Percentiles rank a stretch among this genome's conserved stretches.
Conservation (phyloP, 2,113 vertebrate species). For the Sinocyclocheilus grahami region DNA sequence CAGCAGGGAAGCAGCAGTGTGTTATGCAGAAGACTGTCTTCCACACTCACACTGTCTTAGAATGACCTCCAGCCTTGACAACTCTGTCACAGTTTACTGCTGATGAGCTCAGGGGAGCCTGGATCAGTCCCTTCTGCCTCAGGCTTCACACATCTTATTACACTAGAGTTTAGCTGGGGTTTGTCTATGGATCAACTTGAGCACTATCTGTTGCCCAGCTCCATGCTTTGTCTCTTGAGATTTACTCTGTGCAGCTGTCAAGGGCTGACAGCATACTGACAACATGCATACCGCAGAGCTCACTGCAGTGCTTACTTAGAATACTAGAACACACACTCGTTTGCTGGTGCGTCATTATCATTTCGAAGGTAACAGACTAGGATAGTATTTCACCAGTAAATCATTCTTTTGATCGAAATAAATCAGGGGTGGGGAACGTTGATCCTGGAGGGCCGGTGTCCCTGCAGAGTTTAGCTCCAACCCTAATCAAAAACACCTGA, state of each 20-base stretch:
- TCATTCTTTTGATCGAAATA: background rate
- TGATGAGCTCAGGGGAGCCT: conserved; percentile 48
- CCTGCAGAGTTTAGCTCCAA: no score
- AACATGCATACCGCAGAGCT: conserved; percentile 19
- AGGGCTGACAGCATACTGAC: conserved; percentile 34
- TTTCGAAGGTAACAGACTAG: background rate
- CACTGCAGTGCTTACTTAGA: background rate
- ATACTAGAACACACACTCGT: conserved; percentile 6
- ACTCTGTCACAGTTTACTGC: conserved; percentile 51
- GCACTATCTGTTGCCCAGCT: conserved; percentile 31
- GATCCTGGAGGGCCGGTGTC: no score
- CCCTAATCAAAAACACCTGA: no score
- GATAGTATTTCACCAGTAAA: background rate
- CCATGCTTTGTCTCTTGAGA: conserved; percentile 38
- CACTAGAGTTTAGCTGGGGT: conserved; percentile 50
- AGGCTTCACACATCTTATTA: conserved; percentile 49
- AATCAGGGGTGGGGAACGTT: background rate
- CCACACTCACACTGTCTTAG: background rate
- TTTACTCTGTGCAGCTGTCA: conserved; percentile 25
- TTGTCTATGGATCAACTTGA: conserved; percentile 38
- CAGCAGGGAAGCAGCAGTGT: background rate
- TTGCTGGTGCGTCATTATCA: background rate
- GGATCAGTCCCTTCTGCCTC: conserved; percentile 48
- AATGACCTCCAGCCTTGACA: conserved; percentile 44
- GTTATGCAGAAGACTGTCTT: conserved; percentile 1